Percentiles rank a stretch among this genome's conserved stretches.
phyloP scores from a whole-genome alignment of 1,140 invertebrate species.

The Gonioctena quinquepunctata region DNA sequence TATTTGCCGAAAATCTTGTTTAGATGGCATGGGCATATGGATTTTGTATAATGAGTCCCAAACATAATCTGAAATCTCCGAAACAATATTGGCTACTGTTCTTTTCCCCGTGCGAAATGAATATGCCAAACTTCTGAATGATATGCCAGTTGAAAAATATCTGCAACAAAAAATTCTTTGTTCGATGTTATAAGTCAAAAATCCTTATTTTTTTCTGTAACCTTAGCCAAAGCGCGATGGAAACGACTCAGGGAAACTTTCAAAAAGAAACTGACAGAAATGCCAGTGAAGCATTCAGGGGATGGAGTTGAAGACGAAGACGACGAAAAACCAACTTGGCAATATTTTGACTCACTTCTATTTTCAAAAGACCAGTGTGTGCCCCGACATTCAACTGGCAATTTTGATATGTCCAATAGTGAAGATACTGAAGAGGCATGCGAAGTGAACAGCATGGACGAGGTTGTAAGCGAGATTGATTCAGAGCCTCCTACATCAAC shows the following conservation, averaged over 20 bases:
- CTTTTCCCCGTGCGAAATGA: conserved; percentile 10
- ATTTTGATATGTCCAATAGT: conserved; percentile 1
- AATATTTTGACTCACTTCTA: background rate
- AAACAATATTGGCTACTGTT: conserved; percentile 2
- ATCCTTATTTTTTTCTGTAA: no score
- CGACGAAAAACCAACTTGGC: background rate
- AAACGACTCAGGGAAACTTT: no score
- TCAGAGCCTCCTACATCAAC: no score
- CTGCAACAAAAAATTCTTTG: background rate
- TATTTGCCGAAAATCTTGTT: no score
- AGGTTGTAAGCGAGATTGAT: no score
- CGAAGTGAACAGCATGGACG: conserved; percentile 16
- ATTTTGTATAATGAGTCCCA: background rate
- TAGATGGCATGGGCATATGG: no score
- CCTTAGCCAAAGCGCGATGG: no score
- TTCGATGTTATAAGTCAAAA: no score
- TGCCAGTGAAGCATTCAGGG: background rate
- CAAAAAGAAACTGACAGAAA: no score
- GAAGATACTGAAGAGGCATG: conserved; percentile 1
- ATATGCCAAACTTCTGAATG: conserved; percentile 12
- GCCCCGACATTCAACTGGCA: background rate
- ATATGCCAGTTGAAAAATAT: background rate
- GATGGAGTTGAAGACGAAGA: conserved; percentile 11
- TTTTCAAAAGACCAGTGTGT: conserved; percentile 16
- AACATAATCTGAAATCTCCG: background rate